These are phyloP conservation scores for Coryphaenoides rupestris DNA, from an alignment of 2,113 vertebrate genomes.

Conservation along the genomic window DNA sequence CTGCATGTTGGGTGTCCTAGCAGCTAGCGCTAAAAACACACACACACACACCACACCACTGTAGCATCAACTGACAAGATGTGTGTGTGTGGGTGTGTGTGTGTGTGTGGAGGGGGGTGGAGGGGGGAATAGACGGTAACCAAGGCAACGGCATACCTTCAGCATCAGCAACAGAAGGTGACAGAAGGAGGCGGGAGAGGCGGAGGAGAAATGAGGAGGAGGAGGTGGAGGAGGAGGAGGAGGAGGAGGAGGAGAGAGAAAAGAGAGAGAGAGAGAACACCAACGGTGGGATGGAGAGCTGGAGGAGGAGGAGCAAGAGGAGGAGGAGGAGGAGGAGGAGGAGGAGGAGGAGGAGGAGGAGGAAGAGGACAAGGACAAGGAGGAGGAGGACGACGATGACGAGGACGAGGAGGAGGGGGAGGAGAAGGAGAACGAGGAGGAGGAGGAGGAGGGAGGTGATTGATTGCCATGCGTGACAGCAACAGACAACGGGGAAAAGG, in stretches of 20 bases:
- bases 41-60: not conserved
- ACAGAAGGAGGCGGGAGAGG: conserved; percentile 25
- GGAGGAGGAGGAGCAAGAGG: conserved; percentile 41
- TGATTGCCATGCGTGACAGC: too few species aligned
- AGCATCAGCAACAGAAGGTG: conserved; percentile 35
- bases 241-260: conserved; percentile 18
- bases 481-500: too few species aligned
- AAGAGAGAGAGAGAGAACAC: conserved; percentile 31
- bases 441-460: conserved; percentile 15
- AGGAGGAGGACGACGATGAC: conserved; percentile 38
- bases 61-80: not conserved
- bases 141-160: conserved; percentile 66
- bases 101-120: too few species aligned
- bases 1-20: too few species aligned
- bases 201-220: conserved; percentile 15
- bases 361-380: not conserved
- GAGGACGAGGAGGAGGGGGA: conserved; percentile 30
- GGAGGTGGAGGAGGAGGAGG: too few species aligned
- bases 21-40: not conserved
- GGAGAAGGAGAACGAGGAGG: not conserved
- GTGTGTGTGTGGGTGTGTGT: too few species aligned
- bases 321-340: conserved; percentile 29
- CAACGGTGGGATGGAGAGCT: conserved; percentile 43
- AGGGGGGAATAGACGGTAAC: conserved; percentile 43
- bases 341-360: not conserved